A percentile compares a stretch with the other conserved stretches of the same genome.
phyloP scores from a whole-genome alignment of 1,140 invertebrate species.

The Eciton burchellii region DNA sequence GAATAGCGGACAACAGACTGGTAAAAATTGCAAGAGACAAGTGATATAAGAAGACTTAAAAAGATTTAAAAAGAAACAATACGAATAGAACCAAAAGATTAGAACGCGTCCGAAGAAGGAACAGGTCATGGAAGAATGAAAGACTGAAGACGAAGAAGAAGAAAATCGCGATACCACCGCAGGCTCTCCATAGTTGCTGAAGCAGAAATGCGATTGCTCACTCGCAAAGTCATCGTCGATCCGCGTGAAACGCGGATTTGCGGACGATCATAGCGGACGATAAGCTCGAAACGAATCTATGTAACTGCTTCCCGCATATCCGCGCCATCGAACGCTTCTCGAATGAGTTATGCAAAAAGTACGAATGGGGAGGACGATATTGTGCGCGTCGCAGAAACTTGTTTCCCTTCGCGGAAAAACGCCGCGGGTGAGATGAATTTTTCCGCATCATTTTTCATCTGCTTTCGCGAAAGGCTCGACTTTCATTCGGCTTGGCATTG shows the following conservation, averaged over 20 bases:
- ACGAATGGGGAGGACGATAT: not conserved
- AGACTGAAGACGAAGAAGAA: too few species aligned
- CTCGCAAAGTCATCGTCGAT: not conserved
- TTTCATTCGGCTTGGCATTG: constrained; percentile 19
- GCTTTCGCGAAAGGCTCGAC: not conserved
- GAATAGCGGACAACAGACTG: too few species aligned
- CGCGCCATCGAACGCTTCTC: not conserved
- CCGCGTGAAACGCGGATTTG: not conserved
- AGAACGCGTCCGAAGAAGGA: too few species aligned
- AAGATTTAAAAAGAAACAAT: not conserved
- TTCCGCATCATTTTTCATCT: constrained; percentile 39
- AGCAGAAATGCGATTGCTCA: not conserved
- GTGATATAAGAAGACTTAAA: too few species aligned
- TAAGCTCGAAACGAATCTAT: constrained; percentile 27
- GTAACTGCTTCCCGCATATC: constrained; percentile 10
- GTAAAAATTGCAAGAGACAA: too few species aligned
- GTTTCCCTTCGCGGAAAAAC: constrained; percentile 16
- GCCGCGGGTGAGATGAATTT: constrained; percentile 28
- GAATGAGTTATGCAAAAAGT: constrained; percentile 16
- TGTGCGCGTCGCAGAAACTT: constrained; percentile 5
- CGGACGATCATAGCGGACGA: not conserved
- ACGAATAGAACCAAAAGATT: too few species aligned
- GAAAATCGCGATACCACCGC: too few species aligned
- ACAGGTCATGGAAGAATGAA: too few species aligned
- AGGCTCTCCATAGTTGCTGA: constrained; percentile 1